Evolutionary conservation across 2,113 vertebrate species (phyloP), one percentile per base, ranked within the genome.

Genomic region (Phalacrocorax pelagicus): DNA sequence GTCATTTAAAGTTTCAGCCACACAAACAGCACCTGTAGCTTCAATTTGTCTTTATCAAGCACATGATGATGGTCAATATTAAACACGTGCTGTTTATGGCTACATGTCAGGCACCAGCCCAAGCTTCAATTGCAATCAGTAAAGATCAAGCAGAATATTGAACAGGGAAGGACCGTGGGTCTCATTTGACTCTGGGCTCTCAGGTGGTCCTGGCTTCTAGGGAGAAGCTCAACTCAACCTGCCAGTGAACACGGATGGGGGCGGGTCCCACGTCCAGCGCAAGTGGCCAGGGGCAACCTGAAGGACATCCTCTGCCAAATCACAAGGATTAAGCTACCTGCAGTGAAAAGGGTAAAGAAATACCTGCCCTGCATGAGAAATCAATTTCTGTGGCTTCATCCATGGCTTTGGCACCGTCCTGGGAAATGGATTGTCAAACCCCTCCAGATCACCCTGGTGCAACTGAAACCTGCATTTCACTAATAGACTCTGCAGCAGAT

Each of bases 301-400:
- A n/a, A 51, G 8, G 63, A 47, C 65, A 58, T n/a, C 46, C 58
- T 32, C 47, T 0, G 0, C n/a, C 65, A 73, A 63, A 69, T 63
- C 22, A 55, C 67, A 61, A 47, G 47, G 67, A 81, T 44, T 80
- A 67, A 52, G 6, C 19, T 16, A 93, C 59, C 69, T 79, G 47
- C 47, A 78, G 73, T 42, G 65, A 88, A 89, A 79, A 79, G 22
- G 32, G 40, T 51, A 80, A 66, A 78, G 30, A 78, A 95, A 84
- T 30, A 59, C 30, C 47, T 59, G n/a, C 59, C 18, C 40, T 49
- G 57, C 59, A 47, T 22, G 49, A 82, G 83, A 92, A 73, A 89
- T 77, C 44, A 54, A 58, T 34, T 80, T 70, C 85, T 86, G 84
- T 90, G 93, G 72, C 49, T 95, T 85, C 89, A 82, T 89, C 58